Evolutionary conservation across 2,113 vertebrate genomes (phyloP).

Genomic region (Eolophus roseicapilla): DNA sequence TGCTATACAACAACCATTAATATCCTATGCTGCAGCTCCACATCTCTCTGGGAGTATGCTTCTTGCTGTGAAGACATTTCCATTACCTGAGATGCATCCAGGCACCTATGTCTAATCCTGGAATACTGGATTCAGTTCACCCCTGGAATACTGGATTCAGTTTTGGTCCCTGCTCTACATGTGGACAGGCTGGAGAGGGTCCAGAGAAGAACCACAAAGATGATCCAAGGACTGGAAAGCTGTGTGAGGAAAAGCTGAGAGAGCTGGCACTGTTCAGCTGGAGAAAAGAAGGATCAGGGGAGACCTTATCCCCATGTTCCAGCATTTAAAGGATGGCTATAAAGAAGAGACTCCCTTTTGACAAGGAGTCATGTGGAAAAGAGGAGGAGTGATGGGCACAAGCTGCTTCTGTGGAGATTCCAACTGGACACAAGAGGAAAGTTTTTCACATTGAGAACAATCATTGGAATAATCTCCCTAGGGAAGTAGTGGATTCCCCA

Average conservation of each 20-base stretch:
- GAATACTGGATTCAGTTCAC: neutral
- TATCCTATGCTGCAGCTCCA: neutral
- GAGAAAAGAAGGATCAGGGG: neutral
- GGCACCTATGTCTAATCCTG: neutral
- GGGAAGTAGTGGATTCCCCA: neutral
- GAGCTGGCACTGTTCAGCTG: neutral
- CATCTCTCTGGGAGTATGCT: neutral
- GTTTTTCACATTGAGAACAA: neutral
- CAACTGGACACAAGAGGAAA: neutral
- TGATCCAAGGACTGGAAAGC: neutral
- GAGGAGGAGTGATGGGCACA: neutral
- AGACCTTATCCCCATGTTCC: neutral
- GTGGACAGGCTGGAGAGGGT: neutral
- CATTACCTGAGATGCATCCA: neutral
- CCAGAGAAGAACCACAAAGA: neutral
- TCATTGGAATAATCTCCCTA: neutral
- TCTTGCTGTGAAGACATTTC: neutral
- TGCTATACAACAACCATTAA: neutral
- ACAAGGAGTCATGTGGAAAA: neutral
- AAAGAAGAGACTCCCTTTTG: neutral
- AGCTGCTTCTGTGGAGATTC: neutral
- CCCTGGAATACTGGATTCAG: neutral
- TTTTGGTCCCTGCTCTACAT: neutral
- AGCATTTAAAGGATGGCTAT: neutral
- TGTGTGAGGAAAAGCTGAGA: neutral